phyloP scores from a whole-genome alignment of 2,113 vertebrate species.

The Perca flavescens region DNA sequence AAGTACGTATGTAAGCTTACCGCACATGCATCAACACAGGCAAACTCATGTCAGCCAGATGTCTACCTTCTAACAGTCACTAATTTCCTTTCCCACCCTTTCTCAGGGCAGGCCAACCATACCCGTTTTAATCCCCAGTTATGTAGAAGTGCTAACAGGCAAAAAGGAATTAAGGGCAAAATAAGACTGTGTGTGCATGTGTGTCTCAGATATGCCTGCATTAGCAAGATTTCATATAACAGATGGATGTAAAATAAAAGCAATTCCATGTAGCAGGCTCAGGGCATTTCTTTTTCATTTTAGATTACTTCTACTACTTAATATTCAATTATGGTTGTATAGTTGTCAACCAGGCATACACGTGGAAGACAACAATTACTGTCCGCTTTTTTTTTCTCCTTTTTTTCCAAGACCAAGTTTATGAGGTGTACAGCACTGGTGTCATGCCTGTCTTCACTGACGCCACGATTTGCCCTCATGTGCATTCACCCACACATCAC shows the following conservation, averaged over 20 bases:
- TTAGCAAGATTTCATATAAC: conserved; percentile 70
- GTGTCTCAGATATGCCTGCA: conserved; percentile 74
- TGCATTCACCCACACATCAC: conserved; percentile 55
- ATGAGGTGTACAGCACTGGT: neutral
- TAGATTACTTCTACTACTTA: neutral
- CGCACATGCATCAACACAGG: conserved; percentile 40
- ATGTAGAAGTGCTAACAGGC: conserved; percentile 70
- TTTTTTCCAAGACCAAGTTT: neutral
- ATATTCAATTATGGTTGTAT: neutral
- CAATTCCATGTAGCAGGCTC: conserved; percentile 20
- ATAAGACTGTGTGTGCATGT: conserved; percentile 64
- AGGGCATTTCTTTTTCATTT: conserved; percentile 25
- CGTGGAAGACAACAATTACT: neutral
- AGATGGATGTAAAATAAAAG: conserved; percentile 42
- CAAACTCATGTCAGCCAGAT: conserved; percentile 52
- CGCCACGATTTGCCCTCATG: conserved; percentile 2
- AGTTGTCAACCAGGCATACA: neutral
- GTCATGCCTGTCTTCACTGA: neutral
- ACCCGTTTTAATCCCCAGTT: conserved; percentile 70
- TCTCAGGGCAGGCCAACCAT: conserved; percentile 52
- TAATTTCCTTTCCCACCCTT: conserved; percentile 40
- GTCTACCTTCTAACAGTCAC: conserved; percentile 54
- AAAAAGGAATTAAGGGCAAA: conserved; percentile 74
- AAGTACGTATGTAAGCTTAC: conserved; percentile 13
- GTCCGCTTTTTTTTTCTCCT: neutral